Percentiles rank a stretch among this genome's conserved stretches.
These are phyloP conservation scores for Elegia similella DNA, from an alignment of 2,888 invertebrate species.

Conservation along the genomic window DNA sequence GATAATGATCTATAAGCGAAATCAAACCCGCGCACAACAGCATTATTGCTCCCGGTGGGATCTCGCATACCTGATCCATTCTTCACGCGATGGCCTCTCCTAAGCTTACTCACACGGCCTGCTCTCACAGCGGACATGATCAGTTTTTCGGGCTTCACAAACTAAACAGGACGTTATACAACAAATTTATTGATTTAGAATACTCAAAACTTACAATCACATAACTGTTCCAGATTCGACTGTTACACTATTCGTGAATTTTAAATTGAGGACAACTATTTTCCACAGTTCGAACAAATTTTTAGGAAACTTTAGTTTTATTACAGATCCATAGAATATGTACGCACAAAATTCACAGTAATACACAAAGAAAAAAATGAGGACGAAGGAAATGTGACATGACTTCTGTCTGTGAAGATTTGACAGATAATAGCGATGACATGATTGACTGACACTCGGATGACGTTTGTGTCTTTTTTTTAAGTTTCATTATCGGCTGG, in stretches of 20 bases:
- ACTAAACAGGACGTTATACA: conserved; percentile 36
- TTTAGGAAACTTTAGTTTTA: not conserved
- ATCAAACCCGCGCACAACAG: conserved; percentile 43
- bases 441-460: conserved; percentile 25
- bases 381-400: conserved; percentile 35
- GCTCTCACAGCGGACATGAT: conserved; percentile 69
- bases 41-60: conserved; percentile 49
- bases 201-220: conserved; percentile 60
- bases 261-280: not conserved
- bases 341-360: conserved; percentile 46
- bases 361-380: conserved; percentile 34
- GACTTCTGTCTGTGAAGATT: conserved; percentile 16
- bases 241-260: conserved; percentile 26
- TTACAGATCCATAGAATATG: conserved; percentile 20
- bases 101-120: conserved; percentile 68
- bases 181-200: conserved; percentile 47
- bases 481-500: no score
- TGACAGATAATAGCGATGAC: conserved; percentile 23
- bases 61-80: conserved; percentile 66
- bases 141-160: conserved; percentile 33
- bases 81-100: conserved; percentile 60
- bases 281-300: not conserved
- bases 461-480: no score
- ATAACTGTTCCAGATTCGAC: conserved; percentile 34
- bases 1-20: conserved; percentile 51